phyloP scores from a whole-genome alignment of 92 coral and sea anemone species.

The Palythoa grandis region DNA sequence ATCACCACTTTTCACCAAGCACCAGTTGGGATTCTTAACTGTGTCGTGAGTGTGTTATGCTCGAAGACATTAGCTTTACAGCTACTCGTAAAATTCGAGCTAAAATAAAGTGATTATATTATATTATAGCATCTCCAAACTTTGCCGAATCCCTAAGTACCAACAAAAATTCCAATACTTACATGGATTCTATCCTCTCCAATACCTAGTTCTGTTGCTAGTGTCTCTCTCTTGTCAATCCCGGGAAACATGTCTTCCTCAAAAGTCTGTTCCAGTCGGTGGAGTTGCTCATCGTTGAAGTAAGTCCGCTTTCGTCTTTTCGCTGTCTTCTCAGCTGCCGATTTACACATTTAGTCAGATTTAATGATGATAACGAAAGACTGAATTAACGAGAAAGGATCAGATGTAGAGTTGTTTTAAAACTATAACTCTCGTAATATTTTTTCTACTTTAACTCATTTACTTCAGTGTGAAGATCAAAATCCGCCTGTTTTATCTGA shows the following conservation, averaged over 20 bases:
- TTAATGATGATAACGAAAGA: background rate
- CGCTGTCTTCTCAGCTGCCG: conserved; percentile 44
- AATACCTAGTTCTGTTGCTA: conserved; percentile 66
- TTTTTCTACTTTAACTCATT: too few relatives aligned
- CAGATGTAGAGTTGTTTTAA: background rate
- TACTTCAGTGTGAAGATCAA: too few relatives aligned
- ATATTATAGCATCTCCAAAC: too few relatives aligned
- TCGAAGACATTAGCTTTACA: too few relatives aligned
- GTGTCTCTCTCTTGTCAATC: conserved; percentile 52
- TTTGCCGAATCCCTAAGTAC: too few relatives aligned
- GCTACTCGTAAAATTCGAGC: too few relatives aligned
- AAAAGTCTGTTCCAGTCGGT: conserved; percentile 71
- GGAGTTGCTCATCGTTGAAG: conserved; percentile 65
- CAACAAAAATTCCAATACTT: background rate
- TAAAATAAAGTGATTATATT: too few relatives aligned
- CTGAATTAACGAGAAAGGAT: background rate
- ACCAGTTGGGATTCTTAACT: too few relatives aligned
- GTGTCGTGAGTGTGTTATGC: too few relatives aligned
- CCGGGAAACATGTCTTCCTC: conserved; percentile 68
- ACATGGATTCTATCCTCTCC: conserved; percentile 76
- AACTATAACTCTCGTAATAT: too few relatives aligned
- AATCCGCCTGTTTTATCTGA: too few relatives aligned
- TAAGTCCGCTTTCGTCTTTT: conserved; percentile 68
- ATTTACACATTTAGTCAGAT: background rate
- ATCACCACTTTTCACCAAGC: too few relatives aligned